Evolutionary conservation across 2,113 vertebrate species (phyloP).

Genomic region (Boleophthalmus pectinirostris): DNA sequence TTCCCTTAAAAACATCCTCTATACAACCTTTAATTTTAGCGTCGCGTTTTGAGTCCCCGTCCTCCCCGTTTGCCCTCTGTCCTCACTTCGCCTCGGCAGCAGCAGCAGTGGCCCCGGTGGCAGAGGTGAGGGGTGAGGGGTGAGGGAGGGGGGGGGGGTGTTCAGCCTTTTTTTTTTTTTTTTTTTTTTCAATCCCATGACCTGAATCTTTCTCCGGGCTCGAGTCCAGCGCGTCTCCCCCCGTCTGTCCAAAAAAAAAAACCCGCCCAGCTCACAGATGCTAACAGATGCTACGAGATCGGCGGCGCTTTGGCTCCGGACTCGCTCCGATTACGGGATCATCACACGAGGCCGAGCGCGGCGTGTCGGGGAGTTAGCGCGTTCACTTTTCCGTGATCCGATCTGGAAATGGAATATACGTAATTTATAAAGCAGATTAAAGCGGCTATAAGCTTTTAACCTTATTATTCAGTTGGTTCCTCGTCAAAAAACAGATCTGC

Average conservation of each 20-base stretch:
- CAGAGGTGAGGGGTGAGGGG: neutral
- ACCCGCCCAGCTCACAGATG: neutral
- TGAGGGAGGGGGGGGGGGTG: too few relatives aligned
- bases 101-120: neutral
- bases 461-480: neutral
- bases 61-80: too few relatives aligned
- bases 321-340: neutral
- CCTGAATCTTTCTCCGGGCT: slow-evolving; percentile 57
- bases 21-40: too few relatives aligned
- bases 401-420: neutral
- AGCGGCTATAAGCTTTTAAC: neutral
- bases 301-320: neutral
- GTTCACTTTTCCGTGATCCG: neutral
- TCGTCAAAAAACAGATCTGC: too few relatives aligned
- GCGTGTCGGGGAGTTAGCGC: neutral
- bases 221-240: slow-evolving; percentile 32
- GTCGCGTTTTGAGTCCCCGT: too few relatives aligned
- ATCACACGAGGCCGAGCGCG: slow-evolving; percentile 2
- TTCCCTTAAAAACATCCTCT: too few relatives aligned
- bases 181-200: slow-evolving; percentile 62
- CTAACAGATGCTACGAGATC: slow-evolving; percentile 5
- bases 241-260: slow-evolving; percentile 41
- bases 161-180: slow-evolving; percentile 45
- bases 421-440: neutral
- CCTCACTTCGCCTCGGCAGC: too few relatives aligned